Conservation (phyloP, 1,140 invertebrate genomes). For the Rhopalosiphum maidis region DNA sequence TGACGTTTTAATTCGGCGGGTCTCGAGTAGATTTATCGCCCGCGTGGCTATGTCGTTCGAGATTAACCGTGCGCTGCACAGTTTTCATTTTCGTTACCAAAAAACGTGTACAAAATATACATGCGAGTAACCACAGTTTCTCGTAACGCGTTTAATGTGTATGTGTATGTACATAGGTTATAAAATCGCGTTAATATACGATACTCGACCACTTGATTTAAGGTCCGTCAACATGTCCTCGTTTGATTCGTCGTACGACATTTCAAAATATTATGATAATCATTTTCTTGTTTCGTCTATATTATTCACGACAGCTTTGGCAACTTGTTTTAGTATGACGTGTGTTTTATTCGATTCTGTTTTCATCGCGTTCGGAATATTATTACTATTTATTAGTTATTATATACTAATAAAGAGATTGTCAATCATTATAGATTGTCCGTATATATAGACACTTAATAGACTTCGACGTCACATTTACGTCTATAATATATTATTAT, state of each 20-base stretch:
- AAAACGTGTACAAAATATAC: not conserved
- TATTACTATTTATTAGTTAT: too few species aligned
- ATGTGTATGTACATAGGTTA: not conserved
- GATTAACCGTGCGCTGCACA: slow-evolving; percentile 6
- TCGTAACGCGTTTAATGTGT: too few species aligned
- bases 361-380: too few species aligned
- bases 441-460: too few species aligned
- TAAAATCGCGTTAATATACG: too few species aligned
- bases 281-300: too few species aligned
- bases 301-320: too few species aligned
- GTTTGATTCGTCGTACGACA: not conserved
- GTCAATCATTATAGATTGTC: too few species aligned
- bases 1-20: slow-evolving; percentile 51
- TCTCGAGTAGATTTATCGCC: slow-evolving; percentile 39
- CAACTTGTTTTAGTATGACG: too few species aligned
- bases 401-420: too few species aligned
- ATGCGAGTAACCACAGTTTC: not conserved
- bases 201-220: not conserved
- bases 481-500: not conserved
- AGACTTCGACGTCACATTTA: too few species aligned
- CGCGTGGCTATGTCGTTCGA: not conserved
- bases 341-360: too few species aligned
- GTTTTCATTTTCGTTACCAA: not conserved
- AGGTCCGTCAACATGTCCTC: not conserved
- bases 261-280: not conserved